Base-by-base conservation (phyloP, 2,113 vertebrate species). In the Aptenodytes patagonicus region DNA sequence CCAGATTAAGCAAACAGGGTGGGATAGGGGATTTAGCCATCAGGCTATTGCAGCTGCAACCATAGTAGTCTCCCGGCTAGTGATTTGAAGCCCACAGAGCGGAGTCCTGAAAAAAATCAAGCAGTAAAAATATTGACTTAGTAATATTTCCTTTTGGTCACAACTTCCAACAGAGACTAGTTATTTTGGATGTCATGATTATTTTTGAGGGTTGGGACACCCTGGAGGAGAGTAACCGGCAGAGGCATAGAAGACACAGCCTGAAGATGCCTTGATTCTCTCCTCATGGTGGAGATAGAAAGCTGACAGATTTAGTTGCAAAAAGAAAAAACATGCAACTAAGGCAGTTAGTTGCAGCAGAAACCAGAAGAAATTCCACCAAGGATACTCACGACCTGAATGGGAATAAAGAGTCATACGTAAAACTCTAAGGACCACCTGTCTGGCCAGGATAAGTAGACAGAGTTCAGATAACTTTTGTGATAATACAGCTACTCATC, bases 311-410 rank as follows among this genome's bases (percentile, higher is more conserved):
- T 68, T 29, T 38, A 24, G 10, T 9, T 49, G 26, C 4, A 26
- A 36, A 81, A 51, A 60, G 5, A 10, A 87, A 73, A 62, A 21
- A 10, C 4, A 11, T 1, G 0, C 13, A 66, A 12, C 18, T 44
- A 62, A 26, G 15, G 9, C 24, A 66, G 17, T 42, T 69, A 32
- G 14, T 47, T 81, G 13, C 49, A 90, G 36, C 4, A 94, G 71
- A 78, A 95, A 20, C 10, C 17, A 61, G 49, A 34, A 61, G 28
- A 46, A 71, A 21, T 54, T 75, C 17, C 13, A 20, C 6, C 16
- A 17, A 9, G 15, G 11, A 47, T 29, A 61, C 38, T 61, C 22
- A 28, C 0, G 0, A 46, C 16, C 5, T 28, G 11, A 42, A 71
- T 13, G 13, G 82, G 54, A 75, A 57, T 42, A 40, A 52, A 32